Evolutionary conservation across 2,888 invertebrate genomes (phyloP).

Genomic region (Lithophane semibrunnea): DNA sequence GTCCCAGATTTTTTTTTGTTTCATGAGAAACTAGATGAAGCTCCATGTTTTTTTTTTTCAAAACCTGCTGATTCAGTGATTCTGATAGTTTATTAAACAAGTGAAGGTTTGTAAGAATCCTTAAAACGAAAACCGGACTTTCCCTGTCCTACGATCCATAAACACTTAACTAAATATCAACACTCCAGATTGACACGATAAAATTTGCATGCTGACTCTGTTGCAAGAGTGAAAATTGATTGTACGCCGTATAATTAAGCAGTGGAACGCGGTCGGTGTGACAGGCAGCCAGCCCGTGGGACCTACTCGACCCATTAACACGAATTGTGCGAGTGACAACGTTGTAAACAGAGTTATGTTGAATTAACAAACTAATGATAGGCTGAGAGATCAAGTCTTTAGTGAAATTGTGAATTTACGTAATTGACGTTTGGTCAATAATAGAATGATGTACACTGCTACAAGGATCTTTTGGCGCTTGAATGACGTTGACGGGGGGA

Average conservation of each 20-base stretch:
- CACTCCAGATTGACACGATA: constrained; percentile 33
- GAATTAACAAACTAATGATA: constrained; percentile 36
- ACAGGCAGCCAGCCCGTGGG: constrained; percentile 70
- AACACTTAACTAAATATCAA: constrained; percentile 16
- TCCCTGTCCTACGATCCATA: background rate
- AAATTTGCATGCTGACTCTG: constrained; percentile 60
- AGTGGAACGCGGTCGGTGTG: constrained; percentile 72
- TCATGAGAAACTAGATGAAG: background rate
- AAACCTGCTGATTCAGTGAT: no score
- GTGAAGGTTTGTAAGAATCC: no score
- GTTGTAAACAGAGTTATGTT: constrained; percentile 39
- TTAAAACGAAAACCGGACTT: no score
- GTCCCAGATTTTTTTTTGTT: background rate
- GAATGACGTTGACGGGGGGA: background rate
- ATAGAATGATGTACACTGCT: background rate
- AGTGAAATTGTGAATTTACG: constrained; percentile 10
- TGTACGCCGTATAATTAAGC: constrained; percentile 73
- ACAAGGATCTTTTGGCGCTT: background rate
- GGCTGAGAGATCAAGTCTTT: constrained; percentile 12
- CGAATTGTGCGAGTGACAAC: constrained; percentile 65
- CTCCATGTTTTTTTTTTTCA: no score
- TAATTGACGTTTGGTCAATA: constrained; percentile 9
- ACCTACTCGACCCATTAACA: constrained; percentile 70
- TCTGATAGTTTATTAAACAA: no score
- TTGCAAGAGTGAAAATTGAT: constrained; percentile 72